Percentiles rank a stretch among this genome's conserved stretches.
These are phyloP conservation scores for Dipodomys stephensi DNA, from an alignment of 2,113 vertebrate genomes.

Conservation along the genomic window DNA sequence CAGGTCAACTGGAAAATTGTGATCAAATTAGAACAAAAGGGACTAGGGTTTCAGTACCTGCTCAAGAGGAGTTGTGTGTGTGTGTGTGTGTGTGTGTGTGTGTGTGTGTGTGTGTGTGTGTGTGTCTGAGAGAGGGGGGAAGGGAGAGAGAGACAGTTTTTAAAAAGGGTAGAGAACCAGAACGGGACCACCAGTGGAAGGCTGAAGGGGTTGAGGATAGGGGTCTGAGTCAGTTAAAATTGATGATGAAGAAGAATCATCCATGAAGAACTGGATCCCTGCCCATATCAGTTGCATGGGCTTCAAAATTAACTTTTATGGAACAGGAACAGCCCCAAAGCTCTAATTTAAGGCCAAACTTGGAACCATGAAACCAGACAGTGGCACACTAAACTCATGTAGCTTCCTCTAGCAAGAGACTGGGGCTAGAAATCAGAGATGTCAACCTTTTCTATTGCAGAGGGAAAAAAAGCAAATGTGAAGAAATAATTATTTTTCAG, in stretches of 20 bases:
- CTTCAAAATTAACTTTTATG: background rate
- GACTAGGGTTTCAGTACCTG: background rate
- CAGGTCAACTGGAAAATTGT: background rate
- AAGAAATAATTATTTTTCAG: slow-evolving; percentile 37
- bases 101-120: too few species aligned
- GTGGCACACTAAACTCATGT: background rate
- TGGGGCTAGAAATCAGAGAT: background rate
- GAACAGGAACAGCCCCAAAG: background rate
- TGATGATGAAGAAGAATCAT: background rate
- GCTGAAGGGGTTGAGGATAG: background rate
- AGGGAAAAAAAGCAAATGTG: background rate
- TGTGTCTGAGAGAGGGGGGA: too few species aligned
- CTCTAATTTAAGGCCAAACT: slow-evolving; percentile 55
- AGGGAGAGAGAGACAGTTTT: too few species aligned
- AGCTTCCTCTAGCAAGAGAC: background rate
- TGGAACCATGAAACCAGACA: slow-evolving; percentile 50
- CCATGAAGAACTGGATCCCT: background rate
- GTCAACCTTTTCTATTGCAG: background rate
- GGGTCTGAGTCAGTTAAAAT: background rate
- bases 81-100: too few species aligned
- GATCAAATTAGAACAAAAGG: background rate
- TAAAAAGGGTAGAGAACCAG: background rate
- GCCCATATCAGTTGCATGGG: background rate
- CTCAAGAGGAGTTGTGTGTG: background rate
- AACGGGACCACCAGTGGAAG: background rate